A percentile compares a stretch with the other conserved stretches of the same genome.
Evolutionary conservation across 2,888 invertebrate species (phyloP).

Genomic region (Trissonchulus latispiculum): DNA sequence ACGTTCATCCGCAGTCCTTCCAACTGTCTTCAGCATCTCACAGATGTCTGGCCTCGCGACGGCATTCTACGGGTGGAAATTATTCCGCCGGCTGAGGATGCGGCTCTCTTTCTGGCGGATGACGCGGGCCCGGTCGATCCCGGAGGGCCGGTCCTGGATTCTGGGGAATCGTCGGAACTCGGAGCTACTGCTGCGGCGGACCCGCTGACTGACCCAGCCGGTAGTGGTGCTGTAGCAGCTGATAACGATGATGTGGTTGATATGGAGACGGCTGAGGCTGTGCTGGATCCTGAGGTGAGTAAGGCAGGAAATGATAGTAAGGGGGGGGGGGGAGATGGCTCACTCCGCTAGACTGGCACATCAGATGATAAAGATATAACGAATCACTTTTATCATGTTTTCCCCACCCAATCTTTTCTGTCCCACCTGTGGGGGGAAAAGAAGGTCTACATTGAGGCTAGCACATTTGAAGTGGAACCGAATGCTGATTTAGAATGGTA

Average conservation of each 20-base stretch:
- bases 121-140: neutral
- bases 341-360: no score
- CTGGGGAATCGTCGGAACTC: neutral
- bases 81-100: slow-evolving; percentile 40
- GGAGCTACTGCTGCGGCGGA: neutral
- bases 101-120: neutral
- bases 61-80: slow-evolving; percentile 88
- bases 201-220: neutral
- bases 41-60: slow-evolving; percentile 76
- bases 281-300: neutral
- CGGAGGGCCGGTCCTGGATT: neutral
- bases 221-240: no score
- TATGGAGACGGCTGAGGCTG: neutral
- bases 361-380: no score
- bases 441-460: no score
- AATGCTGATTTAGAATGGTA: no score
- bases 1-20: slow-evolving; percentile 83
- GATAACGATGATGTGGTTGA: neutral
- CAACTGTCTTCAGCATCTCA: slow-evolving; percentile 66
- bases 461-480: no score
- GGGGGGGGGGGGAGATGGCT: no score
- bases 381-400: no score
- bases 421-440: no score
- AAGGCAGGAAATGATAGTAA: no score
- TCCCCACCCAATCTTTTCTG: no score